phyloP scores from a whole-genome alignment of 2,888 invertebrate species.

The Escarpia spicata region DNA sequence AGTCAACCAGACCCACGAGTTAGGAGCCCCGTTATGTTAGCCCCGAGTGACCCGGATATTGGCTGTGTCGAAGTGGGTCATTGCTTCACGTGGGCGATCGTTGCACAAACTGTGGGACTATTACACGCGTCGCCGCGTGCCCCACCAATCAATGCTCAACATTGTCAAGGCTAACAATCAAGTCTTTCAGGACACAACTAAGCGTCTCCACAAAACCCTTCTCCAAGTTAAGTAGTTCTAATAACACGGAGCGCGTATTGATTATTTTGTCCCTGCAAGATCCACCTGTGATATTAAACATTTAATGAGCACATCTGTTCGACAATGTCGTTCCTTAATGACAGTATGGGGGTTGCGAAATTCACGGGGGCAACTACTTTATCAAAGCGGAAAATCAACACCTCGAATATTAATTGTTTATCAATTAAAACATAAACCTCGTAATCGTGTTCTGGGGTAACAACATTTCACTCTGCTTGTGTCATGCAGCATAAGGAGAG shows the following conservation, averaged over 20 bases:
- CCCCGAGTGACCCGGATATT: background rate
- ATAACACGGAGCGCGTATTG: background rate
- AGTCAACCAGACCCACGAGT: background rate
- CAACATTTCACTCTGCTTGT: no score
- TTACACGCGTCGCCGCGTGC: background rate
- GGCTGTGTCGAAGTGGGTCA: background rate
- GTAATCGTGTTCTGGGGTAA: background rate
- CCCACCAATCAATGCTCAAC: background rate
- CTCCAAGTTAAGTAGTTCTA: background rate
- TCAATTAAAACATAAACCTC: background rate
- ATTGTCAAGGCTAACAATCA: background rate
- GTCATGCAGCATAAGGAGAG: no score
- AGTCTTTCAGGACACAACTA: background rate
- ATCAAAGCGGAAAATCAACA: background rate
- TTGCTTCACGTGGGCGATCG: background rate
- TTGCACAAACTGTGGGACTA: background rate
- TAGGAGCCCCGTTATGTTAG: background rate
- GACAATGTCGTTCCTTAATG: background rate
- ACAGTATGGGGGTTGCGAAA: background rate
- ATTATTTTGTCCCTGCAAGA: background rate
- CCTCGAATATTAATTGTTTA: background rate
- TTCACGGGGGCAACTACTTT: background rate
- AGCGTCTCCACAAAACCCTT: background rate
- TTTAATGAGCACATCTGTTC: background rate
- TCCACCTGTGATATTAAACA: background rate